These are phyloP conservation scores for Forbesichthys papilliferus DNA, from an alignment of 2,113 vertebrate species.

Conservation along the genomic window DNA sequence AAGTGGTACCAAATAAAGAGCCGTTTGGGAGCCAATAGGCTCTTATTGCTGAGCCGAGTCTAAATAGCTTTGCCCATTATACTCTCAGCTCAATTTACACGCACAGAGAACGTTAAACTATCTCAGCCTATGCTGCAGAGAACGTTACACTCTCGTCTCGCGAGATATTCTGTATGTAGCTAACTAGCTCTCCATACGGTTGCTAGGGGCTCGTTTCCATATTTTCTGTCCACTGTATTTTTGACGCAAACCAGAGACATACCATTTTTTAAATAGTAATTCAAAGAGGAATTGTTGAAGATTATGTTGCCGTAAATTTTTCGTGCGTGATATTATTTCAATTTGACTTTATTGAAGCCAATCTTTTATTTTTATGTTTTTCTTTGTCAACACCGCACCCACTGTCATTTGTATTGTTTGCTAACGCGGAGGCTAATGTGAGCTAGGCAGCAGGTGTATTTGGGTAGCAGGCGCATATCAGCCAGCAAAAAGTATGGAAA, in stretches of 20 bases:
- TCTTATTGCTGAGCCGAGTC: no score
- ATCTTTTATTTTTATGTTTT: constrained; percentile 46
- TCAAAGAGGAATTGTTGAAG: constrained; percentile 1
- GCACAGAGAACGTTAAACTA: no score
- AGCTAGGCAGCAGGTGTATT: constrained; percentile 34
- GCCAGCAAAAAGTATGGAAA: background rate
- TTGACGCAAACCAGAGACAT: constrained; percentile 50
- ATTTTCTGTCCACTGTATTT: constrained; percentile 24
- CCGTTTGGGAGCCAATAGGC: no score
- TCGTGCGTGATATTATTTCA: constrained; percentile 1
- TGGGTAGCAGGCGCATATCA: background rate
- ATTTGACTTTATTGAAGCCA: constrained; percentile 31
- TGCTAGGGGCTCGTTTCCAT: constrained; percentile 15
- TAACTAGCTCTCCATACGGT: constrained; percentile 9
- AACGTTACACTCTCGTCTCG: constrained; percentile 46
- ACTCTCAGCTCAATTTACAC: no score
- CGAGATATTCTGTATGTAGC: constrained; percentile 24
- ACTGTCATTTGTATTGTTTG: constrained; percentile 42
- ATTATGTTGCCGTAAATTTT: constrained; percentile 45
- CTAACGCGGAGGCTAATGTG: constrained; percentile 15
- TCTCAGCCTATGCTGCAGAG: no score
- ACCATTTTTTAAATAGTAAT: background rate
- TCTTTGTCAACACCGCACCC: constrained; percentile 63
- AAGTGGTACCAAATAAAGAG: no score
- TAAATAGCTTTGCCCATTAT: no score